Percentiles rank a stretch among this genome's conserved stretches.
phyloP scores from a whole-genome alignment of 2,113 vertebrate species.

The Megaptera novaeangliae region DNA sequence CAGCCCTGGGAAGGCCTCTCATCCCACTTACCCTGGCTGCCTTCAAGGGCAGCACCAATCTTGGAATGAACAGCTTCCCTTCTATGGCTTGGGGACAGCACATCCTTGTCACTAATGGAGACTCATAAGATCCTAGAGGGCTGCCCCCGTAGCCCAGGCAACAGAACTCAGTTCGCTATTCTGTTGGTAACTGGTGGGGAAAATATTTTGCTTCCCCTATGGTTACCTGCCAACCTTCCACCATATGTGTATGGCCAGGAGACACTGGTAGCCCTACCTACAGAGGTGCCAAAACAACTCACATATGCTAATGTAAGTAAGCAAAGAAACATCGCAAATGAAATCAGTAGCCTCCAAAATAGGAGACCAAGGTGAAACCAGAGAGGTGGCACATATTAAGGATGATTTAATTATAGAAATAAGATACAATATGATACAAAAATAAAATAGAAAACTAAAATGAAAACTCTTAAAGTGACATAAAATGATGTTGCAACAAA shows the following conservation, averaged over 20 bases:
- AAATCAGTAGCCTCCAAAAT: not conserved
- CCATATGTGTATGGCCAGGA: not conserved
- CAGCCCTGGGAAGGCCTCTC: not conserved
- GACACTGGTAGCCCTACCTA: not conserved
- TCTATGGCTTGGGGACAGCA: not conserved
- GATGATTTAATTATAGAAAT: not conserved
- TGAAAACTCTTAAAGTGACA: not conserved
- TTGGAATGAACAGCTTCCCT: not conserved
- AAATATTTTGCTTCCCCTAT: not conserved
- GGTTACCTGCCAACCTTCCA: not conserved
- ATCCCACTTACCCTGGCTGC: not conserved
- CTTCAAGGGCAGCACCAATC: not conserved
- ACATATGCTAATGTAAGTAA: not conserved
- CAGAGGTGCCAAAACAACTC: not conserved
- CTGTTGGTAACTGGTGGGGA: not conserved
- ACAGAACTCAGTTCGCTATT: not conserved
- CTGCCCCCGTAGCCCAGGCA: not conserved
- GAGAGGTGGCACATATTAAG: not conserved
- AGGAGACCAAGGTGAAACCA: not conserved
- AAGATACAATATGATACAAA: not conserved
- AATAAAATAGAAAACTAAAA: not conserved
- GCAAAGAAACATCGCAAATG: not conserved
- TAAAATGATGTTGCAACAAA: not conserved
- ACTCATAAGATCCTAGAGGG: not conserved
- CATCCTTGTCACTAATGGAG: not conserved